phyloP scores from a whole-genome alignment of 2,888 invertebrate species.

The Acheta domesticus region DNA sequence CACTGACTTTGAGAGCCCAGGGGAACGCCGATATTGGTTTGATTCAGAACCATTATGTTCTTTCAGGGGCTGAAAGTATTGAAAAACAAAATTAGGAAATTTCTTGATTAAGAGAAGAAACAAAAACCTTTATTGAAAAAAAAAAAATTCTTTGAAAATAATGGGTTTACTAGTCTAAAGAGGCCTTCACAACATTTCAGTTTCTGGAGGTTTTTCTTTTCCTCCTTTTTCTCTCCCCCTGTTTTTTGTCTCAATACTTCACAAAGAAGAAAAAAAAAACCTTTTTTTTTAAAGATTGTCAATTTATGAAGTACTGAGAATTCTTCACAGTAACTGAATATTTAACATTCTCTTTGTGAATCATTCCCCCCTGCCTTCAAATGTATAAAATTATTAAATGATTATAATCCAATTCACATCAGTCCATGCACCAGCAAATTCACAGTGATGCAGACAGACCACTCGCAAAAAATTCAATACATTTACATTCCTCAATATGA shows the following conservation, averaged over 20 bases:
- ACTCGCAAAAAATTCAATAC: background rate
- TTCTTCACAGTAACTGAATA: too few species aligned
- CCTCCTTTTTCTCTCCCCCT: too few species aligned
- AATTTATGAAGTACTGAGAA: too few species aligned
- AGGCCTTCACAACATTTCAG: too few species aligned
- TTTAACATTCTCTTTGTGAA: too few species aligned
- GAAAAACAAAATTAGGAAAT: background rate
- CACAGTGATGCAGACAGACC: background rate
- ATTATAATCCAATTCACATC: background rate
- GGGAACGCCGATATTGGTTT: conserved; percentile 33
- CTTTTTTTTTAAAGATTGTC: too few species aligned
- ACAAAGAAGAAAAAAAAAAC: too few species aligned
- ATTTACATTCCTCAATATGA: background rate
- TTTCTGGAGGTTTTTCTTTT: too few species aligned
- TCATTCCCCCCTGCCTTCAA: too few species aligned
- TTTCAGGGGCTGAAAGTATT: conserved; percentile 34
- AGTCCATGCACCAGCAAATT: conserved; percentile 7
- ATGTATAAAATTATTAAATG: too few species aligned
- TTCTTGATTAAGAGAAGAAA: background rate
- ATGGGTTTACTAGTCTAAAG: background rate
- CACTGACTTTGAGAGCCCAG: conserved; percentile 35
- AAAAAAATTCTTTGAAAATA: background rate
- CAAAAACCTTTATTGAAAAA: background rate
- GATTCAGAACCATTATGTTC: conserved; percentile 31
- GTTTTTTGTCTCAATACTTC: too few species aligned